phyloP scores from a whole-genome alignment of 2,797 vertebrate genomes.

The Tapera naevia region DNA sequence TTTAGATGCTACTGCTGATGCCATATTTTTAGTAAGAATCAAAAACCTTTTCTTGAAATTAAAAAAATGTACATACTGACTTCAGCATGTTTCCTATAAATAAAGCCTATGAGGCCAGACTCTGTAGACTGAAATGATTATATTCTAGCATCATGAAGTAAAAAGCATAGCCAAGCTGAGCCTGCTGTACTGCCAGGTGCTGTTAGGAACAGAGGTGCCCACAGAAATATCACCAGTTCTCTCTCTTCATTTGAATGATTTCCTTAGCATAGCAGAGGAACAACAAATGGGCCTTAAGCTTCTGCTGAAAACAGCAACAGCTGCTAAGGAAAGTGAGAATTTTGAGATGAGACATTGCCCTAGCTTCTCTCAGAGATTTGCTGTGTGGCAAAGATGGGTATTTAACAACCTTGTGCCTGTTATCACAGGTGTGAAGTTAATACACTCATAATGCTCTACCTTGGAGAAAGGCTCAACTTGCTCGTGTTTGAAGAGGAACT shows the following conservation, averaged over 20 bases:
- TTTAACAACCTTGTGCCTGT: not conserved
- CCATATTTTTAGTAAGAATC: not conserved
- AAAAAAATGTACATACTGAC: too few relatives aligned
- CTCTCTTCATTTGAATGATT: not conserved
- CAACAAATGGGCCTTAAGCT: accelerated
- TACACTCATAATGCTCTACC: not conserved
- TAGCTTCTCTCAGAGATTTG: not conserved
- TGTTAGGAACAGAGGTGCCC: not conserved
- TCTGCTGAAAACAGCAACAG: not conserved
- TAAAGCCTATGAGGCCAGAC: not conserved
- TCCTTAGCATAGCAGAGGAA: not conserved
- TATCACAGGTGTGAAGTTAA: not conserved
- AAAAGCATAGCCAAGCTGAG: accelerated
- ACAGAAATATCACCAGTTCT: not conserved
- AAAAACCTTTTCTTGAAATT: not conserved
- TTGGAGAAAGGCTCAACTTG: not conserved
- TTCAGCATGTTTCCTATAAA: not conserved
- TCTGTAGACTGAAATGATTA: not conserved
- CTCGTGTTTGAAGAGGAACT: not conserved
- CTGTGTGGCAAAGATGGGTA: not conserved
- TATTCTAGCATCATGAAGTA: not conserved
- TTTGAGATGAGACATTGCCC: not conserved
- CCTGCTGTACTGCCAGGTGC: not conserved
- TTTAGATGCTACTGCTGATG: not conserved
- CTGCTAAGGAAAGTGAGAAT: not conserved